Evolutionary conservation across 2,113 vertebrate species (phyloP), one percentile per base, ranked within the genome.

Genomic region (Phyllopteryx taeniolatus): DNA sequence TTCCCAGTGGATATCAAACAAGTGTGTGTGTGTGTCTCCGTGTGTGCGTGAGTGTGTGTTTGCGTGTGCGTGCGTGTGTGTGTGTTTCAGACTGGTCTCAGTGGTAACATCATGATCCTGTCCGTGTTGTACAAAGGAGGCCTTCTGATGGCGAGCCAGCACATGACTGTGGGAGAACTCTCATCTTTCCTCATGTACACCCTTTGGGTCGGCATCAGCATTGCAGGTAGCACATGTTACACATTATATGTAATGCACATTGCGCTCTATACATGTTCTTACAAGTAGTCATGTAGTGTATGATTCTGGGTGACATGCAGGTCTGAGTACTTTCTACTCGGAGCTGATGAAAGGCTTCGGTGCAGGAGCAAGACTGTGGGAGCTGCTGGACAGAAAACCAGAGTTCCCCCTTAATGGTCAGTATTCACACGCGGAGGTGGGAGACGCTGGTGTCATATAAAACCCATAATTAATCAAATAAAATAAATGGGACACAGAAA

Each of bases 171-270:
- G 66, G 98, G 98, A 53, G 95, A 98, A 87, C 95, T 98, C 70
- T 97, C 97, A 9, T 95, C 96, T 20, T 99, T 99, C 90, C 93
- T 99, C 33, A 95, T 99, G 96, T 99, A 99, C 84, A 94, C 97
- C 73, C 96, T 98, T 91, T 99, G 98, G 98, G 96, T 99, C 67
- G 98, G 97, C 89, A 71, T 99, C 88, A 98, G 98, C 86, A 92
- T 99, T 47, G 93, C 94, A 95, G 98, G 98, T 99, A 92, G 57
- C 43, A 44, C 31, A 54, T 22, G 22, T 31, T 8, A 31, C 8
- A 39, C 35, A 20, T 1, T 17, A 2, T 63, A 1, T 17, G 13
- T 6, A 14, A 6, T 19, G 7, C 47, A 20, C 33, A 19, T 44
- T 19, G 19, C 54, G 4, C 6, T n/a, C 9, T 67, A 31, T 62